These are phyloP conservation scores for Acrocephalus scirpaceus DNA, from an alignment of 2,797 vertebrate species.

Conservation along the genomic window DNA sequence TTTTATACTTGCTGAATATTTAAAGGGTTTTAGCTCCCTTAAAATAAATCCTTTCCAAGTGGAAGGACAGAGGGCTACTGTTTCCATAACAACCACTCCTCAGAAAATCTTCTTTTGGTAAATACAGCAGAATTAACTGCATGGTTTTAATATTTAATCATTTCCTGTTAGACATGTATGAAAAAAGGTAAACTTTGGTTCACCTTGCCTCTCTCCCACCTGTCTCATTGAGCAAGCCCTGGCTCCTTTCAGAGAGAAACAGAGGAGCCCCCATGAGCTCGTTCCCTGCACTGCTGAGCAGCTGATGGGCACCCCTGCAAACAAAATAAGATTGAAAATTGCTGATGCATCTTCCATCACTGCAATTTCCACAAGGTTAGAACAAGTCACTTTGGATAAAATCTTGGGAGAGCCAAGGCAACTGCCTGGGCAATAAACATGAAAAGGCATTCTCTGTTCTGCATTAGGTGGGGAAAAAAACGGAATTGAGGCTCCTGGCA, in stretches of 20 bases:
- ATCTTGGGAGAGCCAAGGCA: constrained; percentile 61
- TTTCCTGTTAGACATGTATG: constrained; percentile 23
- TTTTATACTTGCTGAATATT: constrained; percentile 64
- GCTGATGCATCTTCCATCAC: constrained; percentile 71
- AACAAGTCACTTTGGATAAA: constrained; percentile 71
- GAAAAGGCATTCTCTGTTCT: constrained; percentile 51
- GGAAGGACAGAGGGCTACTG: constrained; percentile 70
- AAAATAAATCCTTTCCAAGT: constrained; percentile 61
- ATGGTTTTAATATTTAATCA: constrained; percentile 47
- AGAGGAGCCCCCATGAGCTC: constrained; percentile 20
- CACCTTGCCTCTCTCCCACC: constrained; percentile 35
- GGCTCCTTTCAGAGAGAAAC: not conserved
- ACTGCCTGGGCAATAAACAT: constrained; percentile 38
- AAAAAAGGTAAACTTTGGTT: constrained; percentile 39
- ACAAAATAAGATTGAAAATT: constrained; percentile 52
- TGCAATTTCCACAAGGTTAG: constrained; percentile 71
- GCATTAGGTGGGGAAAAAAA: not conserved
- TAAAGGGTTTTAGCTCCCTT: constrained; percentile 63
- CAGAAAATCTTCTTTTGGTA: constrained; percentile 58
- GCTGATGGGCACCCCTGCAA: constrained; percentile 39
- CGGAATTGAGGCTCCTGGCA: not conserved
- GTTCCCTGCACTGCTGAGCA: constrained; percentile 11
- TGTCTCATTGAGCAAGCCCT: constrained; percentile 53
- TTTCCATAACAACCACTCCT: constrained; percentile 74
- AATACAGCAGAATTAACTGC: constrained; percentile 51